phyloP scores from a whole-genome alignment of 2,797 vertebrate genomes.

The Chanos chanos region DNA sequence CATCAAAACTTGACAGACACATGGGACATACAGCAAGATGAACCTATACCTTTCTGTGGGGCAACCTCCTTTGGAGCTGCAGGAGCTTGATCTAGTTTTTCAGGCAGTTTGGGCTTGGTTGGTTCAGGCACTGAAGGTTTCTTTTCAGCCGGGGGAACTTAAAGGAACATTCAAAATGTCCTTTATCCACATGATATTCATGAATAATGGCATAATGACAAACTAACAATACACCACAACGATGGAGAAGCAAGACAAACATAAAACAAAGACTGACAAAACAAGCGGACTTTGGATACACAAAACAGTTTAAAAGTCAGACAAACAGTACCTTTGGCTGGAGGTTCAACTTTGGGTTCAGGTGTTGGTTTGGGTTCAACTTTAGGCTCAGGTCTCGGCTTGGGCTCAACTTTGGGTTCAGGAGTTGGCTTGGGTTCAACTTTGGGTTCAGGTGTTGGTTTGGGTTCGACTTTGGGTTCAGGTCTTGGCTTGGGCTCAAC shows the following conservation, averaged over 20 bases:
- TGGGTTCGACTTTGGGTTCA: constrained; percentile 20
- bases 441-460: constrained; percentile 51
- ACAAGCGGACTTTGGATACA: constrained; percentile 30
- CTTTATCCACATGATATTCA: constrained; percentile 37
- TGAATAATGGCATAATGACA: constrained; percentile 31
- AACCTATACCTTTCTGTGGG: constrained; percentile 76
- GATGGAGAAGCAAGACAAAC: constrained; percentile 55
- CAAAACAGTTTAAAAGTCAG: constrained; percentile 4
- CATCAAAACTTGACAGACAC: constrained; percentile 18
- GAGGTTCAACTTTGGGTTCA: constrained; percentile 63
- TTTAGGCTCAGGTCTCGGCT: constrained; percentile 31
- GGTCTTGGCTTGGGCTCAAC: constrained; percentile 40
- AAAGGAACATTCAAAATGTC: constrained; percentile 62
- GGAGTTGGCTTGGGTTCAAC: constrained; percentile 50
- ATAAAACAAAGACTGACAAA: constrained; percentile 23
- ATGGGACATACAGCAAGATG: constrained; percentile 28
- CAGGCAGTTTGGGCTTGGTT: constrained; percentile 28
- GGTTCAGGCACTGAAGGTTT: constrained; percentile 73
- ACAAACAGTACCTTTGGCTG: constrained; percentile 78
- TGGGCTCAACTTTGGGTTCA: constrained; percentile 27
- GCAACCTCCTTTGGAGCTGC: constrained; percentile 67
- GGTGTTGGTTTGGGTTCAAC: constrained; percentile 46
- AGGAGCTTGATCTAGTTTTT: constrained; percentile 36
- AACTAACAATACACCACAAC: constrained; percentile 54
- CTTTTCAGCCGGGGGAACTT: constrained; percentile 77